Base-by-base conservation (phyloP, 2,888 invertebrate species). In the Leptarthrus brevirostris region DNA sequence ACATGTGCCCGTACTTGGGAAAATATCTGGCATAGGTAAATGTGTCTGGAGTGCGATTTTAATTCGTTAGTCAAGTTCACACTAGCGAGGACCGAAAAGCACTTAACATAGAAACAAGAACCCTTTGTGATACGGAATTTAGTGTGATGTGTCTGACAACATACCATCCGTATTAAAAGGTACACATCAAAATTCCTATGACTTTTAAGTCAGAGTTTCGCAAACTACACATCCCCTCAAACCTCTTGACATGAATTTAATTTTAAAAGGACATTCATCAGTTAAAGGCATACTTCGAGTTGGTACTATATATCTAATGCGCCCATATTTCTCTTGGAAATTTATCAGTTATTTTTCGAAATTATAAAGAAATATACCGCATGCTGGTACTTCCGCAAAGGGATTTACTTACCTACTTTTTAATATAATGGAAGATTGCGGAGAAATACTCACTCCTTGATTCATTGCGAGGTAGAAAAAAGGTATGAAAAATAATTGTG, bases 51-150 rank as follows among this genome's bases (percentile, higher is more conserved):
- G 64, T 64, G 24, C 14, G 64, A 47, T 64, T 64, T 64, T 40
- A 64, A 64, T 64, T 64, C 47, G 64, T 64, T 64, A 44, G 64
- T 64, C 22, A 44, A 64, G 64, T 64, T 64, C 64, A 64, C 64
- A 40, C n/a, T 3, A 44, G 64, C 44, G 26, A 47, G 24, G n/a
- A 18, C 44, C 24, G 8, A 14, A 64, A 18, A 44, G 44, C 24
- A 14, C 64, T 64, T 44, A 3, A 36, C 47, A 47, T 22, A 64
- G 26, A 64, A 64, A 64, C 64, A 22, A 64, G 47, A 44, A 24
- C 18, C 24, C 64, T 47, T 44, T 64, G 64, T 64, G 8, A 22
- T 6, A 3, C 18, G 16, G 24, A 8, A n/a, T 44, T 16, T 20
- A 61, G 61, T 44, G 47, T 2, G 18, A 44, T 64, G 64, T 64